Evolutionary conservation across 2,888 invertebrate species (phyloP), one percentile per base, ranked within the genome.

Genomic region (Halocaridina rubra): DNA sequence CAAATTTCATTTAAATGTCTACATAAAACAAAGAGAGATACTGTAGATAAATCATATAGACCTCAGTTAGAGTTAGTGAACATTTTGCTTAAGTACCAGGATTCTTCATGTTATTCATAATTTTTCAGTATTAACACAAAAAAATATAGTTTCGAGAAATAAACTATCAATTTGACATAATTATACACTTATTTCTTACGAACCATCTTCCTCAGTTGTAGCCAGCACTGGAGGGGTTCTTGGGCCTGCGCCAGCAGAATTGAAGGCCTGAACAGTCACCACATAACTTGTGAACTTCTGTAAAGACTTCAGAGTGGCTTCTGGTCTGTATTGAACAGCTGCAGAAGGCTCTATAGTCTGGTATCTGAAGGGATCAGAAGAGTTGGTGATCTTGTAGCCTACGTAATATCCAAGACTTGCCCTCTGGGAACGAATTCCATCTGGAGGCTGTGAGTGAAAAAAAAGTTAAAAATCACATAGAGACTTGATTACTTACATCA

Each of bases 401-500:
- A 92, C 90, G 88, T 91, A 91, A 88, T 91, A 92, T 2, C 91
- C 91, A 27, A 90, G 89, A 19, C 91, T 90, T 19, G 90, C 88
- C 2, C 91, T 91, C 86, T 91, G 91, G 80, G 89, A 89, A 74
- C 90, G 81, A 16, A 90, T 90, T 3, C 88, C 79, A 1, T 88
- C 88, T 13, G 91, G 91, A 2, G 91, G 90, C 91, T 88, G 69
- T 24, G 3, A n/a, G n/a, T n/a, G n/a, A n/a, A n/a, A n/a, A n/a
- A n/a, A n/a, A n/a, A n/a, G n/a, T n/a, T n/a, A n/a, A n/a, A n/a
- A n/a, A n/a, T n/a, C n/a, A n/a, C n/a, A n/a, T n/a, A n/a, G n/a
- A n/a, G n/a, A n/a, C n/a, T n/a, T n/a, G n/a, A n/a, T n/a, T n/a
- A n/a, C n/a, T n/a, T n/a, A n/a, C n/a, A n/a, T n/a, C n/a, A n/a